phyloP scores from a whole-genome alignment of 2,113 vertebrate species.

The Rhadina sibilatrix region DNA sequence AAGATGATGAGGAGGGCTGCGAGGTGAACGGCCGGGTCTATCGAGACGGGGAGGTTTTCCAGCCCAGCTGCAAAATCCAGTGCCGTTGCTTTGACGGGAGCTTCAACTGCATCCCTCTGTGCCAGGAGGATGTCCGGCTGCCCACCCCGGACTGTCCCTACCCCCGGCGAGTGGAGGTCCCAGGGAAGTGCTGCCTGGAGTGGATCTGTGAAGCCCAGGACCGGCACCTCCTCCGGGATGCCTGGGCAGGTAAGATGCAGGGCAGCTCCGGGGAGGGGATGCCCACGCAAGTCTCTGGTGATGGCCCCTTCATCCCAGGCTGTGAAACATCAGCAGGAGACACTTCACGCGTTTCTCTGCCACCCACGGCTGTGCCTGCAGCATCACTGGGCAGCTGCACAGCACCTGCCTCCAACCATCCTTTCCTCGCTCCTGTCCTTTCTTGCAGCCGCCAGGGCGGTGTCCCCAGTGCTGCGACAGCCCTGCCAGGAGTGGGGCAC shows the following conservation, averaged over 20 bases:
- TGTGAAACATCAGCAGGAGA: not conserved
- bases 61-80: constrained; percentile 84
- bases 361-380: rapidly evolving
- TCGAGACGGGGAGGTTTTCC: constrained; percentile 86
- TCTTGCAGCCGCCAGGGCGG: constrained; percentile 16
- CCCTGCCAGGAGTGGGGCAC: constrained; percentile 82
- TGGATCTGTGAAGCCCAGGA: constrained; percentile 86
- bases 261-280: not conserved
- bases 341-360: not conserved
- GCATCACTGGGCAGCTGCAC: not conserved
- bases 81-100: constrained; percentile 86
- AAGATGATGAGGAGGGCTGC: constrained; percentile 78
- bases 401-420: not conserved
- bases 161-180: constrained; percentile 78
- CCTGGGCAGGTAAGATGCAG: constrained; percentile 72
- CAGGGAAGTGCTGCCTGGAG: constrained; percentile 89
- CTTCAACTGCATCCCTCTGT: constrained; percentile 82
- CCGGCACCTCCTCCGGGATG: constrained; percentile 37
- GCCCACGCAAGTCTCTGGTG: not conserved
- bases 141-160: constrained; percentile 85
- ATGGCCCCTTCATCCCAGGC: not conserved
- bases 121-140: constrained; percentile 77
- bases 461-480: rapidly evolving
- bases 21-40: constrained; percentile 84
- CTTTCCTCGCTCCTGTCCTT: not conserved